These are phyloP conservation scores for Diadromus collaris DNA, from an alignment of 2,888 invertebrate genomes.

Conservation along the genomic window DNA sequence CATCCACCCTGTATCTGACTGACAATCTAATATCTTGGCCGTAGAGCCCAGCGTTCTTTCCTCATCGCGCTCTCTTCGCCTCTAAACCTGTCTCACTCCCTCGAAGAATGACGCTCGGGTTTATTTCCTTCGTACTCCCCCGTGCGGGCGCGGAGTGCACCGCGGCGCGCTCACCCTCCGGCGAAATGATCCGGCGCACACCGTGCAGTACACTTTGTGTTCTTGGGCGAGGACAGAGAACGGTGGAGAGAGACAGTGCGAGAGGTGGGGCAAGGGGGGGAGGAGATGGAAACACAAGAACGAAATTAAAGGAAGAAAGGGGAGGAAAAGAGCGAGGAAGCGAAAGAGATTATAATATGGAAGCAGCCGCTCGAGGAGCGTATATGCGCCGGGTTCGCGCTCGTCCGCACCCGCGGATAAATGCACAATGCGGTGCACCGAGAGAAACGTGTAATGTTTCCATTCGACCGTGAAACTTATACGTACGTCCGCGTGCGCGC, in stretches of 20 bases:
- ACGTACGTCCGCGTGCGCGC: conserved; percentile 49
- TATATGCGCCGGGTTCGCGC: conserved; percentile 45
- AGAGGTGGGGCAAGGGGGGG: neutral
- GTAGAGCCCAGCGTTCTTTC: conserved; percentile 51
- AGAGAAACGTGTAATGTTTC: conserved; percentile 59
- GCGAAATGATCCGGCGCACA: conserved; percentile 50
- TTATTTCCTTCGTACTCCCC: conserved; percentile 63
- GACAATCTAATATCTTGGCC: conserved; percentile 69
- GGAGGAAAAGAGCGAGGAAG: conserved; percentile 46
- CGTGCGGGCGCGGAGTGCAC: conserved; percentile 22
- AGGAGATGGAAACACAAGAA: conserved; percentile 36
- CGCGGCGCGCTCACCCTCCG: conserved; percentile 35
- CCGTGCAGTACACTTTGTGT: conserved; percentile 38
- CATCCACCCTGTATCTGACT: conserved; percentile 63
- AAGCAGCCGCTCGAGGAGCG: conserved; percentile 39
- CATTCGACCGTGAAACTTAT: conserved; percentile 60
- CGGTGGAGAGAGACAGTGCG: neutral
- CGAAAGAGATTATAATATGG: conserved; percentile 55
- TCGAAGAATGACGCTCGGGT: conserved; percentile 66
- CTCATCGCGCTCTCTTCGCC: conserved; percentile 26
- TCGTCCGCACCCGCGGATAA: conserved; percentile 61
- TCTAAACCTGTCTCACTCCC: conserved; percentile 40
- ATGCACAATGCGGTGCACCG: conserved; percentile 44
- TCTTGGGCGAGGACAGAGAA: conserved; percentile 28
- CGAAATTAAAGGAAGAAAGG: conserved; percentile 38